A percentile compares a stretch with the other conserved stretches of the same genome.
These are phyloP conservation scores for Tragopan temminckii DNA, from an alignment of 2,797 vertebrate species.

Conservation along the genomic window DNA sequence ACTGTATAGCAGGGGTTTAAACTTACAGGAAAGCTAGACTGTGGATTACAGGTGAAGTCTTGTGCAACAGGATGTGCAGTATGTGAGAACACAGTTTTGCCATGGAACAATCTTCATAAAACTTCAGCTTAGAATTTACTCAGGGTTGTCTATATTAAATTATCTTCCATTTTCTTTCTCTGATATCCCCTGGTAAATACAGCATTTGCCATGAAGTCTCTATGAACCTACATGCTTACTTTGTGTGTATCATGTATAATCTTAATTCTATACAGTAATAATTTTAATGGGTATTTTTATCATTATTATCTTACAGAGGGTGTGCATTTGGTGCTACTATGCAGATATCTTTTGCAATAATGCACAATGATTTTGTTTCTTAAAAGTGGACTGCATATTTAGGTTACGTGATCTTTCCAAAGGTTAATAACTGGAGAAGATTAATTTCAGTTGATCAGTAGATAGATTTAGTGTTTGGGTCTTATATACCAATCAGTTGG, in stretches of 20 bases:
- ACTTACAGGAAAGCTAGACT: not conserved
- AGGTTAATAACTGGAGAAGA: not conserved
- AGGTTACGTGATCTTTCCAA: not conserved
- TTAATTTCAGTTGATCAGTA: not conserved
- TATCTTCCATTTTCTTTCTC: not conserved
- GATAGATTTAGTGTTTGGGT: not conserved
- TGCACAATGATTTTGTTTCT: not conserved
- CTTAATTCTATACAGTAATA: no score
- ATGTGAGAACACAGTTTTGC: not conserved
- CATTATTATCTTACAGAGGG: not conserved
- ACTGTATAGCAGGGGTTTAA: not conserved
- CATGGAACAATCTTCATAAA: not conserved
- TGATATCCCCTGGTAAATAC: not conserved
- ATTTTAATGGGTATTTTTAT: fast-evolving
- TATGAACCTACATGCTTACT: not conserved
- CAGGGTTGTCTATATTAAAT: not conserved
- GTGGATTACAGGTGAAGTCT: not conserved
- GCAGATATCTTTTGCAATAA: not conserved
- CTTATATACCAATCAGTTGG: not conserved
- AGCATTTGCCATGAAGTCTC: not conserved
- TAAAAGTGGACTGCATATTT: not conserved
- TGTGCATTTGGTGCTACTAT: not conserved
- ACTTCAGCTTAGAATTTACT: not conserved
- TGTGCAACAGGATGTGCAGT: not conserved
- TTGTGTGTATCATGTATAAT: not conserved